Conservation (phyloP, 2,888 invertebrate species). For the Polia nebulosa region DNA sequence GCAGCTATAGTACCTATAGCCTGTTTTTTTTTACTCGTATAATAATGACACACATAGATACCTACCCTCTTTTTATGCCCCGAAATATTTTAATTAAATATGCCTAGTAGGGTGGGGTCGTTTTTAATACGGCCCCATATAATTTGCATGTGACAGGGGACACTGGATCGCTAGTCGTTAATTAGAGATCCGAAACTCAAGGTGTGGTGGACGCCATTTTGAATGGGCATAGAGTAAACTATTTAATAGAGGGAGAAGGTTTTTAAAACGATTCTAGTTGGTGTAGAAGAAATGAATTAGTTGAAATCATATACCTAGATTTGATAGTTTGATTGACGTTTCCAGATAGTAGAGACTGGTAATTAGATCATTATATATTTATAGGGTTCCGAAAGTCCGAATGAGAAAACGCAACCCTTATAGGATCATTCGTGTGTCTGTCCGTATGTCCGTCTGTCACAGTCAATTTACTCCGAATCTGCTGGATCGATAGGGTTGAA, state of each 20-base stretch:
- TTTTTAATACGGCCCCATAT: conserved; percentile 47
- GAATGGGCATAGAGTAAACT: conserved; percentile 24
- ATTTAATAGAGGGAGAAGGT: conserved; percentile 7
- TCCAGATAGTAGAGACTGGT: too few relatives aligned
- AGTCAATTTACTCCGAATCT: too few relatives aligned
- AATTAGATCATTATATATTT: too few relatives aligned
- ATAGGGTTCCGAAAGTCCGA: too few relatives aligned
- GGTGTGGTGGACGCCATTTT: conserved; percentile 56
- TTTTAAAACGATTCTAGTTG: neutral
- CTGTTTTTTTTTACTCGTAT: neutral
- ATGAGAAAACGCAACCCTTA: too few relatives aligned
- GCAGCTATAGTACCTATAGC: neutral
- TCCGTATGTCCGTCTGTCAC: too few relatives aligned
- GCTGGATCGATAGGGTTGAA: too few relatives aligned
- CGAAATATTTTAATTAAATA: conserved; percentile 56
- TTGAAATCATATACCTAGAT: too few relatives aligned
- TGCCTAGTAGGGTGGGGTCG: conserved; percentile 26
- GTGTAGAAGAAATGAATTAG: neutral
- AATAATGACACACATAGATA: neutral
- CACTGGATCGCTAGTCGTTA: conserved; percentile 23
- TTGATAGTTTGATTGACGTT: too few relatives aligned
- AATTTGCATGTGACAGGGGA: conserved; percentile 56
- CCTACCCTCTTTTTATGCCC: conserved; percentile 3
- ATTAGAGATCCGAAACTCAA: conserved; percentile 45
- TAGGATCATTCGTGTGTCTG: too few relatives aligned